Evolutionary conservation across 2,797 vertebrate genomes (phyloP), one percentile per base, ranked within the genome.

Genomic region (Orientallactaga sibirica): DNA sequence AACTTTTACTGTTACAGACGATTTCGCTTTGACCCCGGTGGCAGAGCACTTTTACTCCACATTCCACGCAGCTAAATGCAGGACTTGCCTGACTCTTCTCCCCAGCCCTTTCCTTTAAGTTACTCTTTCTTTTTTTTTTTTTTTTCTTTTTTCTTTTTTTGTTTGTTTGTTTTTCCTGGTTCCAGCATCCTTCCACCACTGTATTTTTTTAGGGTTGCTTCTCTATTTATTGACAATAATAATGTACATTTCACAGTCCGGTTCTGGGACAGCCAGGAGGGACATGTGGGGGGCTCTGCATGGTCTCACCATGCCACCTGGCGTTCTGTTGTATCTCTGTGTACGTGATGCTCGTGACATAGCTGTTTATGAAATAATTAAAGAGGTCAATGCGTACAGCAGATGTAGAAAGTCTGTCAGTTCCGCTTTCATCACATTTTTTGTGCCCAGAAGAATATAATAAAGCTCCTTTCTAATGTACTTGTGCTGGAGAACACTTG

Each of bases 401-500:
- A 98, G 98, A 99, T 99, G 99, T 99, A 99, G 99, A 98, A 98
- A 99, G 98, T 99, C 98, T 98, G 98, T 98, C 99, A 98, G 98
- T 98, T 98, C 98, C 98, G 98, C 98, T 98, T 98, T 98, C 98
- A 98, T 98, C 98, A 98, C 97, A 98, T 99, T 93, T 95, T 99
- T 98, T 98, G 99, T 99, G 99, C 99, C 98, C 99, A 99, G 98
- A 99, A 98, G 94, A 98, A 48, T 98, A 97, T 95, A 97, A 97
- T 97, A 98, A 98, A 99, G 98, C 99, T 99, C 98, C 98, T 98
- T 98, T 98, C 98, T 99, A 98, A 99, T 99, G 99, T 99, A 99
- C 98, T 99, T 99, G 99, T 99, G 99, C 99, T 99, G 99, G 99
- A 99, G 99, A 99, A 99, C 99, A 99, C 99, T 99, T 99, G 99